phyloP scores from a whole-genome alignment of 2,113 vertebrate species.

The Tamias sibiricus region DNA sequence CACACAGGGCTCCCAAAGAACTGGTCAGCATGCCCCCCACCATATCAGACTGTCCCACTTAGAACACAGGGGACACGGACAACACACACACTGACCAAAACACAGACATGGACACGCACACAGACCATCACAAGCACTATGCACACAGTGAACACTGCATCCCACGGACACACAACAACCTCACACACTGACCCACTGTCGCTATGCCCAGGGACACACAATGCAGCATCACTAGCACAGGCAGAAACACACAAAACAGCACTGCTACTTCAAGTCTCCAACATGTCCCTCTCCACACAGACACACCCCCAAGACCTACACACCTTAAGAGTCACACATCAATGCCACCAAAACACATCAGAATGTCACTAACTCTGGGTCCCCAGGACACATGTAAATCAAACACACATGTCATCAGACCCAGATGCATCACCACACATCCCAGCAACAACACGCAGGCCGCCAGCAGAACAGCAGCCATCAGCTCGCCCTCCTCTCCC shows the following conservation, averaged over 20 bases:
- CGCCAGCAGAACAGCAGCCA: background rate
- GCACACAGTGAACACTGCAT: background rate
- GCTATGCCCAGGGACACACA: background rate
- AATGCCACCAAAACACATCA: background rate
- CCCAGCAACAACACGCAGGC: background rate
- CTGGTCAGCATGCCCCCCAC: background rate
- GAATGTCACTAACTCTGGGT: conserved; percentile 20
- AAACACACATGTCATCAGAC: conserved; percentile 6
- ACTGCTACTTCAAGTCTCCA: background rate
- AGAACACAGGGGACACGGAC: background rate
- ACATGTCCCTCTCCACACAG: background rate
- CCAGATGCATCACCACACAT: background rate
- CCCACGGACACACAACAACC: background rate
- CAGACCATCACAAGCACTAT: background rate
- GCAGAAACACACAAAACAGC: background rate
- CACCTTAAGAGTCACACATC: background rate
- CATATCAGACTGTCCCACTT: background rate
- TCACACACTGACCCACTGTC: background rate
- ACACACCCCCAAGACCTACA: background rate
- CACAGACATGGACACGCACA: background rate
- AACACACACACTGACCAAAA: background rate
- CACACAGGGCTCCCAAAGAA: background rate
- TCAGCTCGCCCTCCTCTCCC: background rate
- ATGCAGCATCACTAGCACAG: background rate
- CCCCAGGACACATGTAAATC: background rate